Conservation (phyloP, 2,113 vertebrate species). For the Ia io region DNA sequence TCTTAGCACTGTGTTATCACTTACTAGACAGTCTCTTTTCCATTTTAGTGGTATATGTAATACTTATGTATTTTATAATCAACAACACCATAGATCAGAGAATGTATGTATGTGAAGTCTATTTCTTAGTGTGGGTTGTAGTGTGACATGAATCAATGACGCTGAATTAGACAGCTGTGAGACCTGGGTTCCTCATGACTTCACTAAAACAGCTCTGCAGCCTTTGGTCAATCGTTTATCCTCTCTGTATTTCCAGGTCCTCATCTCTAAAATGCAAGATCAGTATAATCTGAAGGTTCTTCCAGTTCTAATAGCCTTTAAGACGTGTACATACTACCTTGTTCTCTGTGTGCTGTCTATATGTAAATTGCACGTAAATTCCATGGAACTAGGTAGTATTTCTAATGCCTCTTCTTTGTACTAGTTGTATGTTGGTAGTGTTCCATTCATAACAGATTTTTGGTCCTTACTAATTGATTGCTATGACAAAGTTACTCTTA, state of each 20-base stretch:
- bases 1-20: neutral
- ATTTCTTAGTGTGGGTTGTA: neutral
- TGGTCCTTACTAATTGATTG: slow-evolving; percentile 6
- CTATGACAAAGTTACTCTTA: neutral
- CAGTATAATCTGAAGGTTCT: neutral
- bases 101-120: neutral
- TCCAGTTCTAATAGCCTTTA: neutral
- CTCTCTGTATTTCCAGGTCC: neutral
- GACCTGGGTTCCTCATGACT: neutral
- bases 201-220: neutral
- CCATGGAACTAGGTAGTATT: neutral
- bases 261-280: slow-evolving; percentile 20
- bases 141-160: neutral
- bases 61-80: neutral
- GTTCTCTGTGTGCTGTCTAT: neutral
- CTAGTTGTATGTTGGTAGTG: neutral
- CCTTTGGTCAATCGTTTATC: neutral
- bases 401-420: neutral
- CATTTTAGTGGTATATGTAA: neutral
- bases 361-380: neutral
- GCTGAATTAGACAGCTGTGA: neutral
- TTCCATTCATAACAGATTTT: neutral
- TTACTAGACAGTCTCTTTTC: neutral
- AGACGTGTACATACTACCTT: neutral
- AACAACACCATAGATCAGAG: neutral